Evolutionary conservation across 2,113 vertebrate species (phyloP).

Genomic region (Thomomys bottae): DNA sequence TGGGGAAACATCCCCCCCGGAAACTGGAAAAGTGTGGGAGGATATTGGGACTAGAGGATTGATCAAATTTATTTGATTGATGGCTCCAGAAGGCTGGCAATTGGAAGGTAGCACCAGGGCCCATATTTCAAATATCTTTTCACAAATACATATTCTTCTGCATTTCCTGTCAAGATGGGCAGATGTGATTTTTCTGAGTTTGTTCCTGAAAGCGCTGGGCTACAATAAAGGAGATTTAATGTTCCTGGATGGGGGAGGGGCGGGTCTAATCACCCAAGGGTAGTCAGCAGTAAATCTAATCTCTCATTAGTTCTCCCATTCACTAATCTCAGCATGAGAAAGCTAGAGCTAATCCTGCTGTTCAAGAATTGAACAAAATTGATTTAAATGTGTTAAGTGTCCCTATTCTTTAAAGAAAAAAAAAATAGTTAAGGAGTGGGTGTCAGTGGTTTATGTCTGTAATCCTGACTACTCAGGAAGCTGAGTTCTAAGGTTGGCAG

Average conservation of each 20-base stretch:
- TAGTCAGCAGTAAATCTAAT: not conserved
- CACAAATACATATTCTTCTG: not conserved
- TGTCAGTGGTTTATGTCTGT: no score
- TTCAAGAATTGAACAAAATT: not conserved
- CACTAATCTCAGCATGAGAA: not conserved
- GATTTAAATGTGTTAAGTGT: conserved; percentile 10
- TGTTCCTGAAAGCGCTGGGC: not conserved
- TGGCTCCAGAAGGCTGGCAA: not conserved
- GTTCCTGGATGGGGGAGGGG: not conserved
- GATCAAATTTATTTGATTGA: not conserved
- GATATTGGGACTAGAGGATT: no score
- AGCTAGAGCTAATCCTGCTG: not conserved
- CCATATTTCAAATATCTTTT: not conserved
- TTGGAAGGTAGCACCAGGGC: not conserved
- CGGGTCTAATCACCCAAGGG: not conserved
- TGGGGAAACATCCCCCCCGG: not conserved
- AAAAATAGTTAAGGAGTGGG: no score
- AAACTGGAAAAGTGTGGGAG: not conserved
- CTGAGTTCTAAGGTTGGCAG: no score
- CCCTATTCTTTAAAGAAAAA: not conserved
- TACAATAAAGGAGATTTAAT: not conserved
- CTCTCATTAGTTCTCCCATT: not conserved
- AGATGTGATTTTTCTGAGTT: not conserved
- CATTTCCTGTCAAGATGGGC: not conserved
- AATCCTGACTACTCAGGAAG: no score